Conservation (phyloP, 2,113 vertebrate species). For the Equus przewalskii region DNA sequence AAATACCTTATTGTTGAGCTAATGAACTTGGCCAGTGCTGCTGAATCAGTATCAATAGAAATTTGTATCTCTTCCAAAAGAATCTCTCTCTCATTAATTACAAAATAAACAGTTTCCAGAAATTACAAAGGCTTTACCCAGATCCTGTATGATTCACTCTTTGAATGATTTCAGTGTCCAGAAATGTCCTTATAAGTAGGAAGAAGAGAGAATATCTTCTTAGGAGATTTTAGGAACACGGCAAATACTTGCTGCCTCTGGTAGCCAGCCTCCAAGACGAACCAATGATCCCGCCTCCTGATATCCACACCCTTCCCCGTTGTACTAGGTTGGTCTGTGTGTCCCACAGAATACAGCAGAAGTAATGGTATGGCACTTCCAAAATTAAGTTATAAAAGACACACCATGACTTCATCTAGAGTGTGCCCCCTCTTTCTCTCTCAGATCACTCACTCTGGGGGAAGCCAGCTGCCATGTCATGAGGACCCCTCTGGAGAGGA, state of each 20-base stretch:
- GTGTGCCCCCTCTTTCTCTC: background rate
- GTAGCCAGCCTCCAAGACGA: background rate
- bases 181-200: background rate
- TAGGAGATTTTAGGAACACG: background rate
- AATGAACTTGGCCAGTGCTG: background rate
- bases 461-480: background rate
- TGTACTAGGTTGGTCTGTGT: background rate
- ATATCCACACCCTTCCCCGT: background rate
- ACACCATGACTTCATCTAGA: background rate
- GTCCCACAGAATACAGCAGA: background rate
- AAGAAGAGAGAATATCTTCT: background rate
- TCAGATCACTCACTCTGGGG: background rate
- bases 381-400: background rate
- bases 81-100: background rate
- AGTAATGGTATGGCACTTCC: background rate
- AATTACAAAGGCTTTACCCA: background rate
- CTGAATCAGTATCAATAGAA: background rate
- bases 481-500: background rate
- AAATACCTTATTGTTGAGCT: background rate
- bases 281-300: background rate
- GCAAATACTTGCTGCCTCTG: background rate
- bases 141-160: background rate
- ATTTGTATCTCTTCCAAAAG: background rate
- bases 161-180: background rate
- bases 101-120: background rate